Evolutionary conservation across 1,140 invertebrate species (phyloP).

Genomic region (Rhynchophorus ferrugineus): DNA sequence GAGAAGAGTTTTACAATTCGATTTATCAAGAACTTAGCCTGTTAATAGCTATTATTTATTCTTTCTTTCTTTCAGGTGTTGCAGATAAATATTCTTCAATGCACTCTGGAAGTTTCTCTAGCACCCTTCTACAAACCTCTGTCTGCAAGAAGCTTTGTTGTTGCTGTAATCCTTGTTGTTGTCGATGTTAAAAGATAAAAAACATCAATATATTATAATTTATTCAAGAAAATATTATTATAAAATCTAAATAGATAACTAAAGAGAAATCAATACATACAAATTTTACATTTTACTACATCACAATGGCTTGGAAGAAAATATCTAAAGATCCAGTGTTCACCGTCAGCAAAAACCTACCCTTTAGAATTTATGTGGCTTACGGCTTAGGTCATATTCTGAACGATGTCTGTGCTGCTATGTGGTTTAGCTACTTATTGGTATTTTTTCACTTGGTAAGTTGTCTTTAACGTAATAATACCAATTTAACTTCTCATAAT

Average conservation of each 20-base stretch:
- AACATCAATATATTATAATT: not conserved
- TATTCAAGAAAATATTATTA: not conserved
- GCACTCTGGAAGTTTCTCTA: too few species aligned
- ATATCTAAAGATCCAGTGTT: slow-evolving; percentile 29
- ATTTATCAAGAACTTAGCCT: too few species aligned
- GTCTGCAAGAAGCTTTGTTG: too few species aligned
- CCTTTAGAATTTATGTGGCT: slow-evolving; percentile 32
- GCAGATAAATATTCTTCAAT: too few species aligned
- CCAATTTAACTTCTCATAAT: too few species aligned
- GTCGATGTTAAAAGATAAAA: slow-evolving; percentile 12
- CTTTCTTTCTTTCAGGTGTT: too few species aligned
- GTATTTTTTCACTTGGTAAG: slow-evolving; percentile 76
- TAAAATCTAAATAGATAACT: not conserved
- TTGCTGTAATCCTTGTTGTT: slow-evolving; percentile 14
- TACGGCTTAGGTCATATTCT: slow-evolving; percentile 78
- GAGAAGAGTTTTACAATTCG: too few species aligned
- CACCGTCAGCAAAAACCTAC: slow-evolving; percentile 35
- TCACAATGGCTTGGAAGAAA: not conserved
- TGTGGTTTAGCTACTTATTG: slow-evolving; percentile 97
- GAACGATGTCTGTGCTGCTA: slow-evolving; percentile 91
- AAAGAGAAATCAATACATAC: not conserved
- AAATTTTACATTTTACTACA: not conserved
- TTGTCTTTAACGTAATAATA: not conserved
- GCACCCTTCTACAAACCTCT: too few species aligned
- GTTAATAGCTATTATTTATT: too few species aligned